phyloP scores from a whole-genome alignment of 2,797 vertebrate species.

The Poecilia picta region DNA sequence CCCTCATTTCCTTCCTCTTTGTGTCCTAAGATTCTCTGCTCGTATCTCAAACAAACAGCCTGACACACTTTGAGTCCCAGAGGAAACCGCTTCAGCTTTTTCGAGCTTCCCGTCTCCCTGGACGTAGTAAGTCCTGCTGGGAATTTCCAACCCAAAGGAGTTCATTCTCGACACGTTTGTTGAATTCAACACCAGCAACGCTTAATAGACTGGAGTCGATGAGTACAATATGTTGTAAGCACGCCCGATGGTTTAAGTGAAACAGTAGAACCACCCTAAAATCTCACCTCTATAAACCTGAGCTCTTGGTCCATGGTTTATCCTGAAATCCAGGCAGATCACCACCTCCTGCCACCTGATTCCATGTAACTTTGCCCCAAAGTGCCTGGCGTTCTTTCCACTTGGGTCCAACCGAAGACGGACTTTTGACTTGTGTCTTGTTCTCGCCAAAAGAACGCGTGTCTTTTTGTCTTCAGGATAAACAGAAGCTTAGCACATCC shows the following conservation, averaged over 20 bases:
- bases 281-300: conserved; percentile 70
- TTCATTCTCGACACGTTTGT: background rate
- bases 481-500: conserved; percentile 49
- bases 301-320: conserved; percentile 67
- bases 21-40: background rate
- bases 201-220: background rate
- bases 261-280: conserved; percentile 1
- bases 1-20: background rate
- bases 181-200: background rate
- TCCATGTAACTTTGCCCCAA: conserved; percentile 12
- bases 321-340: conserved; percentile 22
- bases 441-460: conserved; percentile 32
- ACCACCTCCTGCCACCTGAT: background rate
- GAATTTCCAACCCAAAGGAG: conserved; percentile 25
- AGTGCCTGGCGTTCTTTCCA: background rate
- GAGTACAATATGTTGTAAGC: background rate
- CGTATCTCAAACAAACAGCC: conserved; percentile 12
- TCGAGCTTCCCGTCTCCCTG: conserved; percentile 25
- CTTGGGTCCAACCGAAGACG: background rate
- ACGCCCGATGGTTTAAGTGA: background rate
- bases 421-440: conserved; percentile 2
- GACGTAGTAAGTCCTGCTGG: conserved; percentile 29
- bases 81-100: conserved; percentile 45
- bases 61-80: conserved; percentile 56
- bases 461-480: conserved; percentile 52